Evolutionary conservation across 2,113 vertebrate genomes (phyloP), one percentile per base, ranked within the genome.

Genomic region (Pantherophis guttatus): DNA sequence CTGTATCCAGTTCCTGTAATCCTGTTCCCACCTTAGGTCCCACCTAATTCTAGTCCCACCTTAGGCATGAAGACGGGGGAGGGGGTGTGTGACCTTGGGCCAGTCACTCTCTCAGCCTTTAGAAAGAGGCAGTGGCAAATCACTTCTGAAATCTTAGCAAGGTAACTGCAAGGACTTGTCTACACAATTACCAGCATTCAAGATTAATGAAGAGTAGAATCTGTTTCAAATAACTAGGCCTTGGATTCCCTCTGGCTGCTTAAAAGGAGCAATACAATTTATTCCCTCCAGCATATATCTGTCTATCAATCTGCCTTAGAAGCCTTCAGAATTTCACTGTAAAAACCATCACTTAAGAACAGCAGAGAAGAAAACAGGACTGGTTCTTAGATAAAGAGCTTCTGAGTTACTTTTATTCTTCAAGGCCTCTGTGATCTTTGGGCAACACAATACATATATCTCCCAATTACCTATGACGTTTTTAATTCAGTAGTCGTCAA

Each of bases 181-280:
- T 21, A 44, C 15, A 15, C 33, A 44, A n/a, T 81, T 39, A 81
- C 75, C 33, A 81, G 75, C 17, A 81, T 17, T 39, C 75, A 39
- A 21, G 33, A 9, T 21, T 81, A 33, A 81, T 39, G 33, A 81
- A 81, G 33, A 19, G 33, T 81, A 81, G n/a, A 39, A 92, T 50
- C 48, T 92, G 26, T 87, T 75, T 90, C 57, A 90, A 57, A 12
- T 21, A 59, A 87, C 33, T 92, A 95, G 92, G 96, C 92, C 88
- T 96, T 75, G 97, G 95, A 95, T 97, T 96, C 96, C 96, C 94
- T 95, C 96, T 97, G 96, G 96, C 3, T 15, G 93, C 75, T 75
- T 62, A 48, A 91, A 48, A 75, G 5, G 12, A 81, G 17, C 53
- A n/a, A 53, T 53, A 81, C 11, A 44, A 57, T 1, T 75, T 62